phyloP scores from a whole-genome alignment of 2,888 invertebrate genomes.

The Cremastinae sp. region DNA sequence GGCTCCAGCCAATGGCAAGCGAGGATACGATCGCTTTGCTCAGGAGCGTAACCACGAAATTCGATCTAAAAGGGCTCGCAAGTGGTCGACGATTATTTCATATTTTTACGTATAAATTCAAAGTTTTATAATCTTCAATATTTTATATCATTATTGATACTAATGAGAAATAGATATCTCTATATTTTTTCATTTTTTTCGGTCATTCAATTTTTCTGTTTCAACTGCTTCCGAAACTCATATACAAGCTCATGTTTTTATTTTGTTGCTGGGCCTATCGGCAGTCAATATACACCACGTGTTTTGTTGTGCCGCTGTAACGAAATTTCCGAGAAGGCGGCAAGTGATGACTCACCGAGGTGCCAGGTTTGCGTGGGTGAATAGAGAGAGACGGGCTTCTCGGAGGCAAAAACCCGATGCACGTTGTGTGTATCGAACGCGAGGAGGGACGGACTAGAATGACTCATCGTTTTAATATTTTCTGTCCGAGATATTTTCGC shows the following conservation, averaged over 20 bases:
- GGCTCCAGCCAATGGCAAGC: slow-evolving; percentile 47
- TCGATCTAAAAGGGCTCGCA: background rate
- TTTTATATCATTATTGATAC: too few relatives aligned
- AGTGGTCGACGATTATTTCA: background rate
- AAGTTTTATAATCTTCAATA: too few relatives aligned
- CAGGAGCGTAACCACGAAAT: slow-evolving; percentile 31
- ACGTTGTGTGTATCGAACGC: slow-evolving; percentile 5
- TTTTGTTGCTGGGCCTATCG: background rate
- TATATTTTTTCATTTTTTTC: background rate
- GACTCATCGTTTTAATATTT: slow-evolving; percentile 74
- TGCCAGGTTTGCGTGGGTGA: slow-evolving; percentile 68
- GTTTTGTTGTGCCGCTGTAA: slow-evolving; percentile 26
- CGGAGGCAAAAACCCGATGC: slow-evolving; percentile 15
- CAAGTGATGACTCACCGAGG: slow-evolving; percentile 66
- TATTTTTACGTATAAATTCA: too few relatives aligned
- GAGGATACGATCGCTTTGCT: background rate
- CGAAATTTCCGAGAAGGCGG: slow-evolving; percentile 64
- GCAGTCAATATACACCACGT: slow-evolving; percentile 36
- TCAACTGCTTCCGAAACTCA: too few relatives aligned
- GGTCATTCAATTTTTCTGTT: background rate
- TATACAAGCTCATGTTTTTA: background rate
- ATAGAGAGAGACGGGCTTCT: slow-evolving; percentile 65
- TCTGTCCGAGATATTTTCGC: slow-evolving; percentile 66
- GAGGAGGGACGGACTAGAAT: slow-evolving; percentile 55
- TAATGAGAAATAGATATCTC: too few relatives aligned